Percentiles rank a stretch among this genome's conserved stretches.
These are phyloP conservation scores for Penaeus vannamei DNA, from an alignment of 1,140 invertebrate species.

Conservation along the genomic window DNA sequence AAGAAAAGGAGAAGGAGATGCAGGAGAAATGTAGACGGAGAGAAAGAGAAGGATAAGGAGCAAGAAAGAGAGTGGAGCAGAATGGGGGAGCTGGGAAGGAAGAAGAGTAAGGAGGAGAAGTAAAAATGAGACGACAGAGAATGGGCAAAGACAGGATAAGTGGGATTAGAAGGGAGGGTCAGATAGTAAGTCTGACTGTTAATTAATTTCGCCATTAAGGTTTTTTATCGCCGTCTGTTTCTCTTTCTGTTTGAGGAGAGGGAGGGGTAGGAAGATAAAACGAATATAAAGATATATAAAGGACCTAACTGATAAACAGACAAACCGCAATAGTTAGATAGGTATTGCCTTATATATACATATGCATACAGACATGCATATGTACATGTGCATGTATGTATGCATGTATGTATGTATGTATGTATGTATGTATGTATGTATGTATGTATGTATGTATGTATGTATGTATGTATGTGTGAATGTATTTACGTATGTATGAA, in stretches of 20 bases:
- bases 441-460: not conserved
- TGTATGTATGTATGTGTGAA: not conserved
- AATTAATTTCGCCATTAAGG: too few species aligned
- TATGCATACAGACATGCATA: not conserved
- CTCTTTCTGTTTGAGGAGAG: too few species aligned
- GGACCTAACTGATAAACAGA: not conserved
- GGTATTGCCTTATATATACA: not conserved
- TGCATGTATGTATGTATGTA: slow-evolving; percentile 1
- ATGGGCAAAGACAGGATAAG: not conserved
- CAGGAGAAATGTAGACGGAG: not conserved
- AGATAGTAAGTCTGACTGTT: too few species aligned
- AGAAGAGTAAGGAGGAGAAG: not conserved
- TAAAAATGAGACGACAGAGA: not conserved
- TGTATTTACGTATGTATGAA: not conserved
- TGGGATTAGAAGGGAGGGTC: not conserved
- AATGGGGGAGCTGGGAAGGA: not conserved
- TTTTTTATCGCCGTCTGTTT: too few species aligned
- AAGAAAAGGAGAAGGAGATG: not conserved
- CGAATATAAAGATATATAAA: too few species aligned
- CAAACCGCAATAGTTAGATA: not conserved
- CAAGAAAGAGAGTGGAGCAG: not conserved
- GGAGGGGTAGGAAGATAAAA: too few species aligned
- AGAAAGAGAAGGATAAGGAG: not conserved
- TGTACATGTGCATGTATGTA: slow-evolving; percentile 1
- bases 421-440: not conserved